These are phyloP conservation scores for Pachycephus smyrnensis DNA, from an alignment of 2,888 invertebrate species.

Conservation along the genomic window DNA sequence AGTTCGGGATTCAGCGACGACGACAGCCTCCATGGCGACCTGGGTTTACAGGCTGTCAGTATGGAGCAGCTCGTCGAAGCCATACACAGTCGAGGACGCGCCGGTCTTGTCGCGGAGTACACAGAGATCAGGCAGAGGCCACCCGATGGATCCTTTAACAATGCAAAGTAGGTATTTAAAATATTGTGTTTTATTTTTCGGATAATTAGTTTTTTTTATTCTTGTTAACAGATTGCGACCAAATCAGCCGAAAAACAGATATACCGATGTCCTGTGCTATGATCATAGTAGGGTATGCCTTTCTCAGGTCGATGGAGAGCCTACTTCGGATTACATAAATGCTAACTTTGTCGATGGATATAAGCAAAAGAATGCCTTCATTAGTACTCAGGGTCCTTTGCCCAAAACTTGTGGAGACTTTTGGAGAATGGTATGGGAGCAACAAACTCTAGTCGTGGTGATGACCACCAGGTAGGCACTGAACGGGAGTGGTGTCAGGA, in stretches of 20 bases:
- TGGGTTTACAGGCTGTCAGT: conserved; percentile 74
- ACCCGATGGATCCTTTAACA: conserved; percentile 88
- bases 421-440: conserved; percentile 99
- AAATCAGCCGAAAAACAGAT: conserved; percentile 88
- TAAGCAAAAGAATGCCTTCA: conserved; percentile 97
- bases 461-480: conserved; percentile 85
- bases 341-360: conserved; percentile 99
- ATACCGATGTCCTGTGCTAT: conserved; percentile 96
- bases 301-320: conserved; percentile 80
- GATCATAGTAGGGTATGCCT: conserved; percentile 94
- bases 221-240: conserved; percentile 70
- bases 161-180: conserved; percentile 77
- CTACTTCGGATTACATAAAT: conserved; percentile 92
- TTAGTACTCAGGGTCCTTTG: conserved; percentile 97
- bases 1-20: conserved; percentile 91
- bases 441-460: conserved; percentile 89
- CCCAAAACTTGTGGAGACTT: conserved; percentile 95
- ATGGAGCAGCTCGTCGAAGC: conserved; percentile 82
- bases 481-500: conserved; percentile 17
- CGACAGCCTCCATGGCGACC: conserved; percentile 82
- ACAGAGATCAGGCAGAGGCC: conserved; percentile 86
- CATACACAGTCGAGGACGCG: conserved; percentile 80
- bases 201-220: conserved; percentile 16
- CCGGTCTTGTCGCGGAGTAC: conserved; percentile 89
- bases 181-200: not conserved